Conservation (phyloP, 2,797 vertebrate species). For the Lycodopsis pacificus region DNA sequence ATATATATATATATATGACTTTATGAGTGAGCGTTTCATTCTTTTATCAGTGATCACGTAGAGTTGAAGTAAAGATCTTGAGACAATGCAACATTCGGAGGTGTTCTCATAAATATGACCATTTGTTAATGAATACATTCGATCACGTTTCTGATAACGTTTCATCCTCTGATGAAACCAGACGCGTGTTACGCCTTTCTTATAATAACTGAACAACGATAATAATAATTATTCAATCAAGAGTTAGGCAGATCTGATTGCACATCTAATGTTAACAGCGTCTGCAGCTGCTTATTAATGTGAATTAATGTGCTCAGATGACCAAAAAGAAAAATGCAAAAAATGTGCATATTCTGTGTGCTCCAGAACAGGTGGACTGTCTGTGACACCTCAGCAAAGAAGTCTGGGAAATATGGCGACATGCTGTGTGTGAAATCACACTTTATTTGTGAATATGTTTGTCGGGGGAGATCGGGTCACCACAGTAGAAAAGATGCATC, state of each 20-base stretch:
- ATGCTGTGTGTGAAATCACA: constrained; percentile 47
- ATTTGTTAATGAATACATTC: too few species aligned
- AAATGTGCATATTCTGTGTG: not conserved
- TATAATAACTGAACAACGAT: too few species aligned
- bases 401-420: constrained; percentile 37
- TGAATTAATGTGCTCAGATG: not conserved
- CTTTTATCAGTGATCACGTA: not conserved
- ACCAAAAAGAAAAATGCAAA: not conserved
- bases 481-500: not conserved
- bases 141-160: too few species aligned
- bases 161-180: too few species aligned
- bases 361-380: constrained; percentile 28
- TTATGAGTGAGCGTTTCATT: not conserved
- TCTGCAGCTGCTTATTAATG: not conserved
- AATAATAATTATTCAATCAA: constrained; percentile 9
- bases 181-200: too few species aligned
- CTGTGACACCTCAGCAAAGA: constrained; percentile 6
- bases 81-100: not conserved
- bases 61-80: not conserved
- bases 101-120: too few species aligned
- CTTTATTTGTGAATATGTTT: constrained; percentile 43
- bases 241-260: not conserved
- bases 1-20: too few species aligned
- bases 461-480: constrained; percentile 11
- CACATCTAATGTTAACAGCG: constrained; percentile 17